Conservation (phyloP, 2,113 vertebrate species). For the Caranx ignobilis region DNA sequence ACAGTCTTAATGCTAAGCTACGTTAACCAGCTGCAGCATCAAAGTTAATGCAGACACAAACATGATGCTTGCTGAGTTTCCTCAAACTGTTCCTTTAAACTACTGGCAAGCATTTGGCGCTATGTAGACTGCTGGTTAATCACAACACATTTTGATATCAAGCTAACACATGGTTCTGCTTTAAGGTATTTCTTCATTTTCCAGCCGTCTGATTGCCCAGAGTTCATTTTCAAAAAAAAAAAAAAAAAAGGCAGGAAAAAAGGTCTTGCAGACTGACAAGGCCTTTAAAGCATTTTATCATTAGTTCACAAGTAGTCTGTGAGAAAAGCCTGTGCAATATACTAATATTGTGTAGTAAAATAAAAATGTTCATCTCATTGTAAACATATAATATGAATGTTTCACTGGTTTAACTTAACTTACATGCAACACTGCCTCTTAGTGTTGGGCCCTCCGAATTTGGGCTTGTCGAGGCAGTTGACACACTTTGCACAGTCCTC, state of each 20-base stretch:
- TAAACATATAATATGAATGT: not conserved
- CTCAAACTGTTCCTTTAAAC: not conserved
- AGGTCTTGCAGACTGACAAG: not conserved
- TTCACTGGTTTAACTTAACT: slow-evolving; percentile 78
- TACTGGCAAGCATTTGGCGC: not conserved
- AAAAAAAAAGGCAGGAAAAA: not conserved
- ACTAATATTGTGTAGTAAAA: not conserved
- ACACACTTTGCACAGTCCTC: slow-evolving; percentile 89
- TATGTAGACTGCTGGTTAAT: not conserved
- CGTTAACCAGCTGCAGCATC: not conserved
- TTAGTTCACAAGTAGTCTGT: not conserved
- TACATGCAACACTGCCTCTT: slow-evolving; percentile 95
- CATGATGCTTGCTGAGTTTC: not conserved
- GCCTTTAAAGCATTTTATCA: not conserved
- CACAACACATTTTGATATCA: not conserved
- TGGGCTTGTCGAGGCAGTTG: slow-evolving; percentile 93
- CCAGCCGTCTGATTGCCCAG: not conserved
- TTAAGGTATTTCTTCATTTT: not conserved
- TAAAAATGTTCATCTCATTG: not conserved
- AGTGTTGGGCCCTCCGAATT: slow-evolving; percentile 93
- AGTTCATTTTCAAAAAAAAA: not conserved
- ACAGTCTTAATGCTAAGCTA: too few species aligned
- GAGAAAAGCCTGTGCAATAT: not conserved
- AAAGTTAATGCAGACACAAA: not conserved
- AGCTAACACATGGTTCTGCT: not conserved